Percentiles rank a stretch among this genome's conserved stretches.
Evolutionary conservation across 2,797 vertebrate species (phyloP).

Genomic region (Danionella dracula): DNA sequence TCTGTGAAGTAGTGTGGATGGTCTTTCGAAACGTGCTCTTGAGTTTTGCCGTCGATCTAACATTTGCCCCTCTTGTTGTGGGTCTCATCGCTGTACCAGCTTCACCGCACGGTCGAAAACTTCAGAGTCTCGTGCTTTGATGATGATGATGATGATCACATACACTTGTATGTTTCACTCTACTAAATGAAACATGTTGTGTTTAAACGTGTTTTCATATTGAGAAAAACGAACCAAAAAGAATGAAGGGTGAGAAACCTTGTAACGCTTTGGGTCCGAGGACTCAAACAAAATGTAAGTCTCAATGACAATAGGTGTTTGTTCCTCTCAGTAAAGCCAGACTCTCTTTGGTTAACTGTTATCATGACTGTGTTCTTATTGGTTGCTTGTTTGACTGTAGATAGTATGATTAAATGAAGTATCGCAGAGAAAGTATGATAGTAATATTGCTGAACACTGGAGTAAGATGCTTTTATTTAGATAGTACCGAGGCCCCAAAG

Average conservation of each 20-base stretch:
- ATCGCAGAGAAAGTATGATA: background rate
- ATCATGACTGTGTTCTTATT: constrained; percentile 16
- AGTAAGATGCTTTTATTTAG: background rate
- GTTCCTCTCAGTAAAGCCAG: constrained; percentile 73
- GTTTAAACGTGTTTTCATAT: constrained; percentile 78
- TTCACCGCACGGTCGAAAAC: constrained; percentile 55
- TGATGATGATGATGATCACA: constrained; percentile 60
- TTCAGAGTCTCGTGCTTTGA: constrained; percentile 71
- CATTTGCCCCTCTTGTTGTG: constrained; percentile 1
- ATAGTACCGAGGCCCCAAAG: background rate
- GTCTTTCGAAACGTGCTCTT: constrained; percentile 34
- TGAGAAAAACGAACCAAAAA: constrained; percentile 53
- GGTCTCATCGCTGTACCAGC: constrained; percentile 57
- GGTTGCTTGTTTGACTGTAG: background rate
- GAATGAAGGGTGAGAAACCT: constrained; percentile 58
- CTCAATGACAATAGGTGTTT: constrained; percentile 94
- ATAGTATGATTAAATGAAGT: background rate
- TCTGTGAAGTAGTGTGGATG: constrained; percentile 57
- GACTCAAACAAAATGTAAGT: constrained; percentile 99
- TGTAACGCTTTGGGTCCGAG: constrained; percentile 89
- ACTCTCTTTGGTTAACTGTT: constrained; percentile 65
- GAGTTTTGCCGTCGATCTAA: background rate
- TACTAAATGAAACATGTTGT: constrained; percentile 80
- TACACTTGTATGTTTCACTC: constrained; percentile 75
- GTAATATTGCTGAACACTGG: background rate